These are phyloP conservation scores for Rattus rattus DNA, from an alignment of 2,113 vertebrate species.

Conservation along the genomic window DNA sequence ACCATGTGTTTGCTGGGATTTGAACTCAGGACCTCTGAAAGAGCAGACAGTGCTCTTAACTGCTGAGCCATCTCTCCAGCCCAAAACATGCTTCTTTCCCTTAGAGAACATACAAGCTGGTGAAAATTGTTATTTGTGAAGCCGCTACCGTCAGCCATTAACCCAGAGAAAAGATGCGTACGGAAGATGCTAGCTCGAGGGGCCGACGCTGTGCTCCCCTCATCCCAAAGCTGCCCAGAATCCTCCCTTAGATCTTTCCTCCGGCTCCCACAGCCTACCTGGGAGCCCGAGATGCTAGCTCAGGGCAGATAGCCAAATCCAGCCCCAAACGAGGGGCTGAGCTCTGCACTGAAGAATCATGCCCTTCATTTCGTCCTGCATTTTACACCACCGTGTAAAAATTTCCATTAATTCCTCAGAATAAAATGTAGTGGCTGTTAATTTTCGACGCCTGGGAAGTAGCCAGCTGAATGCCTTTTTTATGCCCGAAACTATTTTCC, in stretches of 20 bases:
- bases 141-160: neutral
- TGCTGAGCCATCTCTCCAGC: no score
- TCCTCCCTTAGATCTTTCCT: neutral
- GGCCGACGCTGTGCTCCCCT: neutral
- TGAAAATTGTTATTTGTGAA: no score
- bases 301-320: neutral
- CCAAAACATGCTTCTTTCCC: no score
- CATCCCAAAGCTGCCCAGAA: no score
- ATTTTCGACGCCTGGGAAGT: slow-evolving; percentile 73
- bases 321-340: neutral
- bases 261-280: neutral
- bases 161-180: neutral
- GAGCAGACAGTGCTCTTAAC: no score
- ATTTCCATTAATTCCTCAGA: slow-evolving; percentile 76
- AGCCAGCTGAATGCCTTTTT: slow-evolving; percentile 62
- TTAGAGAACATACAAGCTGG: no score
- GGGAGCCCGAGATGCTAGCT: neutral
- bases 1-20: no score
- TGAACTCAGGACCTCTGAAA: no score
- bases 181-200: neutral
- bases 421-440: slow-evolving; percentile 80
- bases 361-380: slow-evolving; percentile 65
- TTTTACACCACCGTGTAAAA: slow-evolving; percentile 73
- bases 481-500: slow-evolving; percentile 73
- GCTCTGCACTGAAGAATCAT: slow-evolving; percentile 1